Base-by-base conservation (phyloP, 2,797 vertebrate genomes). In the Acrocephalus scirpaceus region DNA sequence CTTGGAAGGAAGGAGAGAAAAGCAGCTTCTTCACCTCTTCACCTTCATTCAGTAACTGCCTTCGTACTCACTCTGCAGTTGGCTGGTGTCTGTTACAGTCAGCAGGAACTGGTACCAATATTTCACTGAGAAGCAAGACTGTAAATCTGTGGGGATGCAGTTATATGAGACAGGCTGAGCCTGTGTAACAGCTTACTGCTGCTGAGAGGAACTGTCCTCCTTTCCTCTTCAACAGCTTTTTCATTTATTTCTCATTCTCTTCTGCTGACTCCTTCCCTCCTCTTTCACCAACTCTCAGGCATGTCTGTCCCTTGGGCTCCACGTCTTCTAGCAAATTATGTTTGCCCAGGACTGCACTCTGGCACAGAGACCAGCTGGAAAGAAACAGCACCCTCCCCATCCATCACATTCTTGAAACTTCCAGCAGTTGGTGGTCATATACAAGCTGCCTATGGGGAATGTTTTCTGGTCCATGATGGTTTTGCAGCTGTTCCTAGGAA, bases 401-500 rank as follows among this genome's bases (percentile, higher is more conserved):
- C 42, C 29, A 53, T 48, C 50, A 29, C 8, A 30, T 9, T 61
- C 18, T 32, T 58, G 45, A 67, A 56, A 30, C 6, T 71, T 53
- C 32, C 50, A 69, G 69, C 1, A 2, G 27, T 65, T 65, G 53
- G 47, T 93, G 53, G 29, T 53, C 17, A 3, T 40, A 44, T 10
- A 30, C 45, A 80, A 57, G 13, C 38, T 67, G 34, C 38, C 69
- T 71, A 4, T 19, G 25, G 53, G 87, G 34, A 66, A 45, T 8
- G 9, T 42, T 66, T 93, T 81, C 61, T 61, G 22, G 18, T 81
- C 40, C 44, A 7, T 3, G 4, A 50, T 19, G 32, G 67, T 65
- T 95, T 69, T 90, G 94, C 87, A 91, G 82, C 87, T 96, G 90
- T 74, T 91, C 81, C 45, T 83, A 53, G 30, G 65, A 92, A 80